Base-by-base conservation (phyloP, 2,113 vertebrate genomes). In the Turdus rufiventris region DNA sequence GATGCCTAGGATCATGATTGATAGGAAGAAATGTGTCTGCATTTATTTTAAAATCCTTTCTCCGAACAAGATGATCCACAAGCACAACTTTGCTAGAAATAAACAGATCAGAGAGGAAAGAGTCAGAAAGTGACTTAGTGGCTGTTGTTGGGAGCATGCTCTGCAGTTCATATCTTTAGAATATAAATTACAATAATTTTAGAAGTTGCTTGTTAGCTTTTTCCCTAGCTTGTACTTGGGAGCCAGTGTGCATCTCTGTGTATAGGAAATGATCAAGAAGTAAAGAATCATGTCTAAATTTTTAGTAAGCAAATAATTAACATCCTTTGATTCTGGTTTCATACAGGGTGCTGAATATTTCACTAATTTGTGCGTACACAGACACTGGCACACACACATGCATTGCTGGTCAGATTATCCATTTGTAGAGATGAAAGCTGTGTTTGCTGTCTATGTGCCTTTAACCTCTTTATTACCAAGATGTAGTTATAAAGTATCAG, bases 381-480 rank as follows among this genome's bases (percentile, higher is more conserved):
- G 33, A 12, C n/a, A 17, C 8, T 48, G 34, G 12, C 34, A n/a
- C 28, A 25, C 9, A 38, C 12, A 2, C 16, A 14, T 4, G 8
- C 72, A 36, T 38, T 95, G 38, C 73, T 89, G 84, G 88, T 77
- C 45, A 74, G 65, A 58, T 80, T 56, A 33, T 70, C 85, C 70
- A 63, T 83, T 89, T 81, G 45, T 93, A 67, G 78, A 95, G 80
- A 65, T 92, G 89, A 94, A 93, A 89, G 53, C 78, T 96, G 72
- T 76, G 58, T 56, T 86, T 81, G 17, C 43, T 71, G 53, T 80
- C 82, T 88, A 12, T 66, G 38, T 66, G 34, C 51, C 75, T 95
- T 96, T 95, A 93, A 84, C 88, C n/a, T 97, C 91, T 92, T 82
- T 76, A 60, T 78, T 94, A 42, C 80, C 53, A 68, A 62, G 26